Evolutionary conservation across 2,113 vertebrate genomes (phyloP), one percentile per base, ranked within the genome.

Genomic region (Struthidea cinerea): DNA sequence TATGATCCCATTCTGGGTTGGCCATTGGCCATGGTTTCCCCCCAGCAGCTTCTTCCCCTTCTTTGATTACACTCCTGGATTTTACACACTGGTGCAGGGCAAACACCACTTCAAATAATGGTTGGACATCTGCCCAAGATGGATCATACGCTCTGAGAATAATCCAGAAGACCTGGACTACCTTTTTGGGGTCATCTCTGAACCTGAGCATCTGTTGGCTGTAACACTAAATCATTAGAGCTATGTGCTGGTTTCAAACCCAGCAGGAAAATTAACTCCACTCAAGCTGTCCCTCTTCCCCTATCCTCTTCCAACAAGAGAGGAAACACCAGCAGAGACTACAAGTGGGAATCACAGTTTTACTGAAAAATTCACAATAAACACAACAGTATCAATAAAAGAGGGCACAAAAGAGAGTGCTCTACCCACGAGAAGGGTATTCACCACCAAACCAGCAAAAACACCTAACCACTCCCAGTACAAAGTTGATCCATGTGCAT

Each of bases 381-480:
- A 53, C 23, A 39, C 53, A 86, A 20, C 27, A 46, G 22, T 46
- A 47, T 39, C 28, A 70, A 61, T 69, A 61, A 53, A 61, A 69
- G 32, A 67, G 12, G 18, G n/a, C 47, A 46, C 39, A 55, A 61
- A 78, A 70, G 39, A 53, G 46, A 78, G n/a, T 53, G 47, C n/a
- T 46, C 46, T 33, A 33, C 18, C 63, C 28, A 78, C 0, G 0
- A 61, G 55, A 78, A 87, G 46, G 46, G 19, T 46, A 46, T 39
- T 78, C 23, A 39, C n/a, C 64, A 53, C 39, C 27, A 52, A 69
- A 37, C 10, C 64, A 68, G 53, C 37, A 67, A 32, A 86, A 86
- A 4, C 24, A 57, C 16, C 12, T 2, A 0, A n/a, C 30, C 7
- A 11, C 9, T 84, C n/a, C 35, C 3, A 5, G 21, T 16, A 39